Evolutionary conservation across 2,888 invertebrate species (phyloP), one percentile per base, ranked within the genome.

Genomic region (Lampropteryx suffumata): DNA sequence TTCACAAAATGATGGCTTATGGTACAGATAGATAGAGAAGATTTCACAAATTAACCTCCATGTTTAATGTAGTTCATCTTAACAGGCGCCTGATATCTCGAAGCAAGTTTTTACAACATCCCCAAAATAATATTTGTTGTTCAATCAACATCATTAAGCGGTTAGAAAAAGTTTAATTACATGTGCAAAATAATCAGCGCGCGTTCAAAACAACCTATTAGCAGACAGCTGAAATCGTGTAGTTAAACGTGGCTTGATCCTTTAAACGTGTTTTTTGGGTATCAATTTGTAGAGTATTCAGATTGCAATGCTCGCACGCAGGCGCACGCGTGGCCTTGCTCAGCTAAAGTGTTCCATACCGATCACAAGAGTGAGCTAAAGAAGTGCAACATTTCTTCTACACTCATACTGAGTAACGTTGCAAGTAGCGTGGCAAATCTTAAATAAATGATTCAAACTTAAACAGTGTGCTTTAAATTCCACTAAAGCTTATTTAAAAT

Each of bases 241-340:
- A 60, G 61, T 33, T 21, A 27, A 36, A 55, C 62, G 61, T 61
- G 57, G 5, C 12, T 21, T 30, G 56, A 50, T 51, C 51, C 51
- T 57, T 49, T 41, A 56, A 56, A 36, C 27, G 13, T 46, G 37
- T 45, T 29, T 26, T 40, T 21, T 37, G 10, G 35, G 17, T 12
- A 42, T 48, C 21, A 41, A 33, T 30, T 35, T 46, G 26, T 29
- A 40, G 36, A 36, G 30, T n/a, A 27, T 11, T 11, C 28, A 28
- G 26, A 33, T 35, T 35, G 14, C 42, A 27, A 44, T 5, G 17
- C 29, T 6, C 4, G n/a, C 34, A 43, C 13, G 14, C 26, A 12
- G 7, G 21, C 1, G 10, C 21, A 21, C 1, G 24, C 9, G 2
- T 33, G 43, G 26, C 43, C 34, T 27, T 34, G 43, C 27, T n/a